Evolutionary conservation across 2,888 invertebrate species (phyloP), one percentile per base, ranked within the genome.

Genomic region (Drosophila fungiperda): DNA sequence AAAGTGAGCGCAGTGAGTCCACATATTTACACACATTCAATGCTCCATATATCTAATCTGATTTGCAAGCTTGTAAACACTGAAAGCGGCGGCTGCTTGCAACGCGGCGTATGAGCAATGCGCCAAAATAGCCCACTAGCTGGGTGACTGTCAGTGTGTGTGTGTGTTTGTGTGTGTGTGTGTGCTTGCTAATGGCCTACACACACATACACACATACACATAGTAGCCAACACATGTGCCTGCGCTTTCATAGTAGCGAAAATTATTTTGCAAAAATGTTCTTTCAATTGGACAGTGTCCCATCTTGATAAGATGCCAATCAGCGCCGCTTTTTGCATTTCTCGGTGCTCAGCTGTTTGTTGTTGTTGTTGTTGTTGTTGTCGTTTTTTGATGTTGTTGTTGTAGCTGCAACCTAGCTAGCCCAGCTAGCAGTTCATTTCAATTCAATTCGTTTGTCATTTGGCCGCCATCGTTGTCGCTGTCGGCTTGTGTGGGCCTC

Each of bases 221-320:
- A 45, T 45, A 12, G 45, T 45, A 45, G 20, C 45, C 15, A 36
- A 58, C 33, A 66, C 35, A 58, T 49, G 20, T 40, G 52, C 38
- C 55, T 48, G 61, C 61, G 49, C 76, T 72, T 71, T 76, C 84
- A 87, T 78, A 75, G 74, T 75, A 67, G 77, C 84, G 78, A 88
- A 87, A 89, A 87, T 75, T 90, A 91, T 90, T 88, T 90, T 86
- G 79, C 87, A 89, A 90, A 82, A 75, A 89, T 89, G 80, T 89
- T 91, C 85, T 88, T 87, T 91, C 89, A 92, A 92, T 91, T 93
- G 92, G 92, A 91, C 92, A 91, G 78, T 88, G 91, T 88, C 93
- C 92, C 90, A 93, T 93, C 92, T 87, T 87, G 92, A 93, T 93
- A 92, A 93, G 92, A 91, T 90, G 91, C 86, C 90, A 92, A 92